Evolutionary conservation across 2,888 invertebrate species (phyloP).

Genomic region (Mythimna albipuncta): DNA sequence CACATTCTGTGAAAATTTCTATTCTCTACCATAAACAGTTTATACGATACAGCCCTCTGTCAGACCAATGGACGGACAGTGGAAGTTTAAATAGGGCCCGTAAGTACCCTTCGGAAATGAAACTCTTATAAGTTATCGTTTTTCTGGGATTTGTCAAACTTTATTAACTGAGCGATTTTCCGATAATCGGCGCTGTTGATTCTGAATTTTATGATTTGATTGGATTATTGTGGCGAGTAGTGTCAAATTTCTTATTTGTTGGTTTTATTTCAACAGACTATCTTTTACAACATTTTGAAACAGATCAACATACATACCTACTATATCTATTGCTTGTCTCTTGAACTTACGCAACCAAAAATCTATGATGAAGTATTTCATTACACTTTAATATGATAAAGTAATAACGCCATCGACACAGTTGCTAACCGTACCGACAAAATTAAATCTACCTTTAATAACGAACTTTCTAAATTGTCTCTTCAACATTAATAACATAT

Average conservation of each 20-base stretch:
- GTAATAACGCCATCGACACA: background rate
- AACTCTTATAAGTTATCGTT: background rate
- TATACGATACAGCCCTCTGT: too few relatives aligned
- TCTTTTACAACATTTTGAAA: background rate
- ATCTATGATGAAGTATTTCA: background rate
- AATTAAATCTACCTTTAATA: constrained; percentile 28
- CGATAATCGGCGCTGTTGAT: background rate
- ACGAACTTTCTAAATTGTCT: constrained; percentile 30
- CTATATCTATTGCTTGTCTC: background rate
- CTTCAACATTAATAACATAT: constrained; percentile 33
- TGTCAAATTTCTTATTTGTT: too few relatives aligned
- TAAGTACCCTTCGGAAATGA: too few relatives aligned
- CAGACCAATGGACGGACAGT: too few relatives aligned
- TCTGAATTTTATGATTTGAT: background rate
- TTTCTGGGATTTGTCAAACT: too few relatives aligned
- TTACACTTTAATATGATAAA: background rate
- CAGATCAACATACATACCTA: background rate
- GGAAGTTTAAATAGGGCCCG: too few relatives aligned
- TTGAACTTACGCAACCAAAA: background rate
- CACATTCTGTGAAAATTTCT: too few relatives aligned
- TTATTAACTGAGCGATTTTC: background rate
- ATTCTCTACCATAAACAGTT: too few relatives aligned
- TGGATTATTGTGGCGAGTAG: too few relatives aligned
- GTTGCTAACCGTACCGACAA: background rate
- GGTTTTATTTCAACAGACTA: too few relatives aligned